Conservation (phyloP, 2,113 vertebrate genomes). For the Malurus alboscapulatus region DNA sequence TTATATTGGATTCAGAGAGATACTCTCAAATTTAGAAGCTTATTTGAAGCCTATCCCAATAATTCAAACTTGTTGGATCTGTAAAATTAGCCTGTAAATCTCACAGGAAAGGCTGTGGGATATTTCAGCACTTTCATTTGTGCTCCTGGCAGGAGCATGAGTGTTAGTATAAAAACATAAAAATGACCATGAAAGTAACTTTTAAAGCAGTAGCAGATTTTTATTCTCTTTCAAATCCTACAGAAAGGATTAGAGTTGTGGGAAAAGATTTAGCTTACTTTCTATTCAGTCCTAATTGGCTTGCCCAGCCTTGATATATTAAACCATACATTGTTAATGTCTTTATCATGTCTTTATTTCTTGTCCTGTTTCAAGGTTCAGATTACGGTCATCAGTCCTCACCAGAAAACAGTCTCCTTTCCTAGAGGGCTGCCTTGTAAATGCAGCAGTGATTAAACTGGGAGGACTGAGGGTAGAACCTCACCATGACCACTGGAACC, state of each 20-base stretch:
- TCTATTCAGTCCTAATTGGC: conserved; percentile 49
- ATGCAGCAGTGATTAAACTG: background rate
- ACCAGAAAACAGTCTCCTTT: background rate
- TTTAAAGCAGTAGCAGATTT: conserved; percentile 49
- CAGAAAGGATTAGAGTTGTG: conserved; percentile 58
- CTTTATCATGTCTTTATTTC: conserved; percentile 45
- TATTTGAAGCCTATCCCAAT: conserved; percentile 36
- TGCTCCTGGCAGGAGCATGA: conserved; percentile 42
- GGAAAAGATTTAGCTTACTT: conserved; percentile 60
- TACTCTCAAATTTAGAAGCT: conserved; percentile 23
- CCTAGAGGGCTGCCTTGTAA: background rate
- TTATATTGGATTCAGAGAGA: background rate
- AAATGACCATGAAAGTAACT: conserved; percentile 61
- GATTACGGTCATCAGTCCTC: background rate
- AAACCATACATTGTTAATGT: conserved; percentile 51
- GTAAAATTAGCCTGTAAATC: conserved; percentile 51
- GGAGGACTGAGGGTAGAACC: background rate
- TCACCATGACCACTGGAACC: background rate
- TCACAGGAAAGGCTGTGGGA: conserved; percentile 19
- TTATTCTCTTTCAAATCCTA: conserved; percentile 56
- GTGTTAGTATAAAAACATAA: conserved; percentile 46
- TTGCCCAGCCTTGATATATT: conserved; percentile 37
- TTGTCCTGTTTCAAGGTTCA: conserved; percentile 37
- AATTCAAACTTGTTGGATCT: conserved; percentile 43
- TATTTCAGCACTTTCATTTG: conserved; percentile 45